phyloP scores from a whole-genome alignment of 2,797 vertebrate species.

The Scleropages formosus region DNA sequence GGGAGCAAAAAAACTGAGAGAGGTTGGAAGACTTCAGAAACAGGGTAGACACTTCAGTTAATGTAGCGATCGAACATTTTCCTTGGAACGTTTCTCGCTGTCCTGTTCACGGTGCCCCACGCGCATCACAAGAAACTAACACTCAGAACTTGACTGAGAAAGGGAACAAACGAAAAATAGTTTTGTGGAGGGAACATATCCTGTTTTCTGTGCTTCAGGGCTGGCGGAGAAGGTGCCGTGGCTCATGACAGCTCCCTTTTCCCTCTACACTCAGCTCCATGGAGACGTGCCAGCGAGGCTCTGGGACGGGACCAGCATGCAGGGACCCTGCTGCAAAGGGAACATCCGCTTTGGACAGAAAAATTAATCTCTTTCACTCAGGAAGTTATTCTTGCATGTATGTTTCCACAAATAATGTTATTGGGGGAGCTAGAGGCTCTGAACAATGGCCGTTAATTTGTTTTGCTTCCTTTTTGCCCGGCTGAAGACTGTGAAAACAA shows the following conservation, averaged over 20 bases:
- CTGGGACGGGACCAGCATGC: neutral
- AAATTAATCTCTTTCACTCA: constrained; percentile 76
- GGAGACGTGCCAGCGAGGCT: constrained; percentile 2
- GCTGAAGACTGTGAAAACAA: constrained; percentile 71
- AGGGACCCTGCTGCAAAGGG: constrained; percentile 41
- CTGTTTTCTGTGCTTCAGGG: constrained; percentile 49
- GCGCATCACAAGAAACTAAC: neutral
- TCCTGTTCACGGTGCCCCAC: neutral
- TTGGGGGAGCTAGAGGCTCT: constrained; percentile 60
- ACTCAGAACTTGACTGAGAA: neutral
- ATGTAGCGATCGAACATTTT: neutral
- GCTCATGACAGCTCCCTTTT: constrained; percentile 30
- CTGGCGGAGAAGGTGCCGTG: neutral
- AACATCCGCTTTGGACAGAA: constrained; percentile 56
- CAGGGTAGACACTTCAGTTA: neutral
- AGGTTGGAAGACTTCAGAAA: too few relatives aligned
- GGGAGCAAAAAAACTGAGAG: too few relatives aligned
- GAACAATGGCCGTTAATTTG: constrained; percentile 68
- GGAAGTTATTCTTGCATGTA: constrained; percentile 84
- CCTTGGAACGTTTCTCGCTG: neutral
- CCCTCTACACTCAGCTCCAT: constrained; percentile 21
- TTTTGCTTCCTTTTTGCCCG: constrained; percentile 65
- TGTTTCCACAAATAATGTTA: constrained; percentile 83
- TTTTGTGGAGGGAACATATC: constrained; percentile 47
- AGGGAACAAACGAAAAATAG: constrained; percentile 10